Percentiles rank a stretch among this genome's conserved stretches.
Evolutionary conservation across 2,113 vertebrate species (phyloP).

Genomic region (human): GRCh38 chr9:102290001-102290500

Average conservation of each 20-base stretch:
- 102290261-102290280: not conserved
- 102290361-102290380: not conserved
- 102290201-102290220: not conserved
- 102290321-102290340: not conserved
- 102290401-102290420: not conserved
- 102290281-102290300: not conserved
- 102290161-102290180: not conserved
- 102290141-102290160: too few relatives aligned
- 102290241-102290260: not conserved
- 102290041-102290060: not conserved
- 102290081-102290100: not conserved
- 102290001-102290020: not conserved
- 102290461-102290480: not conserved
- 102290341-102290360: not conserved
- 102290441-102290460: not conserved
- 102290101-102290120: not conserved
- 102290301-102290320: not conserved
- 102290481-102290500: not conserved
- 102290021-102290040: not conserved
- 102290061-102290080: not conserved
- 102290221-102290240: not conserved
- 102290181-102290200: not conserved
- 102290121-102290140: not conserved
- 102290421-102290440: not conserved
- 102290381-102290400: not conserved